Evolutionary conservation across 2,113 vertebrate genomes (phyloP), one percentile per base, ranked within the genome.

Genomic region (Elephantulus edwardii): DNA sequence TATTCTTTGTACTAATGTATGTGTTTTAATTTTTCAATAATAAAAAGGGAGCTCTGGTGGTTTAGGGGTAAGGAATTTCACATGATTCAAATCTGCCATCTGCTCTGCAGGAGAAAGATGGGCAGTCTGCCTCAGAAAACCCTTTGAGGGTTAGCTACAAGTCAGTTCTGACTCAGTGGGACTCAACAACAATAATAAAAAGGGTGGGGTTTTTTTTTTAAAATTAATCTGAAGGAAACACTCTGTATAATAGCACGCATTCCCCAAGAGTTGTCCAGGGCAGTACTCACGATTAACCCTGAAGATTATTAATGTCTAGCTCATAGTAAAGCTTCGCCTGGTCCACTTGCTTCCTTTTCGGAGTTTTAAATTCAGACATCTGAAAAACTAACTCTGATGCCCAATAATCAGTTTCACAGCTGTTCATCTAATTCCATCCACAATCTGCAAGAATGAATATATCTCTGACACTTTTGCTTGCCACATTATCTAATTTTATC

Each of bases 221-320:
- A 71, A 60, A 66, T 83, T 70, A 60, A 66, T 80, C 62, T 70
- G 81, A 14, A 85, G 30, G 91, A 91, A 87, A 62, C 19, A 2
- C 30, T 64, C 14, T 82, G 19, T 46, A 40, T 2, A 50, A 40
- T 2, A 84, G 11, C 16, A 17, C 2, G 6, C 14, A 4, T 9
- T 77, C 33, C 50, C 30, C 6, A 6, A 13, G 35, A 74, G 30
- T 14, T 68, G 8, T 83, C 44, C 30, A 33, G 3, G 2, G 8
- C 40, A 66, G 17, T 7, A n/a, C n/a, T 33, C 50, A 64, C 28
- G 86, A 40, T 68, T 66, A 74, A 9, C 24, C 35, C 30, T 89
- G 20, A 72, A 84, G 60, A 82, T 26, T 64, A 93, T n/a, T n/a
- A 8, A 4, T 62, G 35, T n/a, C 26, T 20, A 62, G 58, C 33